Percentiles rank a stretch among this genome's conserved stretches.
phyloP scores from a whole-genome alignment of 1,140 invertebrate genomes.

The Argopecten irradians region DNA sequence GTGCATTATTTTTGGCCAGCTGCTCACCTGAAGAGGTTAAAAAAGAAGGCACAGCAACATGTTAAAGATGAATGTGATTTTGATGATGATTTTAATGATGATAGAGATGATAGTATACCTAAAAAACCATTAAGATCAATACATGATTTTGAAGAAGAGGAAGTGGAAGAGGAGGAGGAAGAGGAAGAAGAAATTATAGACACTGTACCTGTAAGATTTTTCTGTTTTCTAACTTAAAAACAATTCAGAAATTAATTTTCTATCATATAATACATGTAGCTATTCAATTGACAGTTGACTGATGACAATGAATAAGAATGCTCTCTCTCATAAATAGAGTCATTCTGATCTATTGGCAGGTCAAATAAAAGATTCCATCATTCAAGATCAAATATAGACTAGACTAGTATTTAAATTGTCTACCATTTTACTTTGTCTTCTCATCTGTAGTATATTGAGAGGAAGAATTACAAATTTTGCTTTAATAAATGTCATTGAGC shows the following conservation, averaged over 20 bases:
- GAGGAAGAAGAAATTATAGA: slow-evolving; percentile 32
- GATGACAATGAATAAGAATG: not conserved
- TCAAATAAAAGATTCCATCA: too few species aligned
- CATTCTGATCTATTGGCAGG: too few species aligned
- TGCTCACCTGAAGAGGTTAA: slow-evolving; percentile 4
- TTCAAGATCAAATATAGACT: too few species aligned
- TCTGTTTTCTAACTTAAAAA: not conserved
- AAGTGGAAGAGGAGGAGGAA: slow-evolving; percentile 52
- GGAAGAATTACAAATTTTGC: too few species aligned
- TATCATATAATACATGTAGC: not conserved
- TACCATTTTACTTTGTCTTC: too few species aligned
- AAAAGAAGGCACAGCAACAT: slow-evolving; percentile 11
- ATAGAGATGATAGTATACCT: not conserved
- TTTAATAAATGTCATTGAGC: too few species aligned
- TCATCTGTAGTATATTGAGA: too few species aligned
- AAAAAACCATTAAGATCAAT: slow-evolving; percentile 28
- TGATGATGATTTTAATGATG: slow-evolving; percentile 35
- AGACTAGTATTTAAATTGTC: too few species aligned
- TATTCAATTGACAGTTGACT: not conserved
- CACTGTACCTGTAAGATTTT: not conserved
- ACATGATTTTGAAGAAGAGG: slow-evolving; percentile 39
- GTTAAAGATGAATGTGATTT: slow-evolving; percentile 32
- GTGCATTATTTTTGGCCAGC: not conserved
- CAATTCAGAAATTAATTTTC: not conserved
- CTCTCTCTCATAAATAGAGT: too few species aligned